Conservation (phyloP, 2,113 vertebrate species). For the Carassius auratus region DNA sequence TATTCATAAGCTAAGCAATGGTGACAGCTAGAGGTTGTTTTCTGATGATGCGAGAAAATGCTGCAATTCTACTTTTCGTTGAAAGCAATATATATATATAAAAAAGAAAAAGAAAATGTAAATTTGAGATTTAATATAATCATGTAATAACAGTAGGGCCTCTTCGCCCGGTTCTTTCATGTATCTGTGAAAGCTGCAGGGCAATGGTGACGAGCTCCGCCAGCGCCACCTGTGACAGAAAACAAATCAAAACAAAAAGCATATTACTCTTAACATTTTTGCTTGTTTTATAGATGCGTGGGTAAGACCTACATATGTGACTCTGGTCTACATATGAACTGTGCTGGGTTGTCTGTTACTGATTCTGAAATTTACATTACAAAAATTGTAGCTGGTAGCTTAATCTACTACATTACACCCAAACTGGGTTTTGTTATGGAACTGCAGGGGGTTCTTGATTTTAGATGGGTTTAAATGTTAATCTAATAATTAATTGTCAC, state of each 20-base stretch:
- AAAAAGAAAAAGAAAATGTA: background rate
- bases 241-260: background rate
- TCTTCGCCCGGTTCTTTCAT: conserved; percentile 84
- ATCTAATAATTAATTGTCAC: background rate
- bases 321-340: background rate
- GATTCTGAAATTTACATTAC: too few species aligned
- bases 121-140: conserved; percentile 42
- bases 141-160: conserved; percentile 91
- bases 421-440: background rate
- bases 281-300: background rate
- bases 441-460: background rate
- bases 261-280: background rate
- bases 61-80: background rate
- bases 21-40: background rate
- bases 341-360: too few species aligned
- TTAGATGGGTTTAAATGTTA: background rate
- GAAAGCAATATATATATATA: background rate
- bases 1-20: background rate
- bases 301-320: too few species aligned
- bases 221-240: conserved; percentile 82
- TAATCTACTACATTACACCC: too few species aligned
- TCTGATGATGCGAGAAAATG: background rate
- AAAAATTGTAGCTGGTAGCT: too few species aligned
- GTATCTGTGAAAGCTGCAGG: conserved; percentile 90
- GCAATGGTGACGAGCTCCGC: conserved; percentile 89